Percentiles rank a stretch among this genome's conserved stretches.
These are phyloP conservation scores for Platysternon megacephalum DNA, from an alignment of 2,113 vertebrate species.

Conservation along the genomic window DNA sequence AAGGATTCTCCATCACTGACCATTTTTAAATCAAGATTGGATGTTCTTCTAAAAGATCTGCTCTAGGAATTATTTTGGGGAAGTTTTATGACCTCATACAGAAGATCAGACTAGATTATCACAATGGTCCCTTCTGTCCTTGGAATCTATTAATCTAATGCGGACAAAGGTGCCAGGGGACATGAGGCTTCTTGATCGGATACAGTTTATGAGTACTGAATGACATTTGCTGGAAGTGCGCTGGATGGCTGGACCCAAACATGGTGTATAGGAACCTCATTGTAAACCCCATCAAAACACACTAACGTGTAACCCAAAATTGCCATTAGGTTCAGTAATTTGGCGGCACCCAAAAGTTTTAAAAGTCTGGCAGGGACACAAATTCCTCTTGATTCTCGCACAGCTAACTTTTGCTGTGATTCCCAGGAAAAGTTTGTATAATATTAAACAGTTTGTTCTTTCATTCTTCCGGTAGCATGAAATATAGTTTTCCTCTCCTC, in stretches of 20 bases:
- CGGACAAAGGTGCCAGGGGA: rapidly evolving
- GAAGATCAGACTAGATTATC: background rate
- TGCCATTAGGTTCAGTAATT: conserved; percentile 46
- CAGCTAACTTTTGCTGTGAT: background rate
- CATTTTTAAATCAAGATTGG: background rate
- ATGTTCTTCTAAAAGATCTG: background rate
- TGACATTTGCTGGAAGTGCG: rapidly evolving
- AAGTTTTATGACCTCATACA: background rate
- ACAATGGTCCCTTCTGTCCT: background rate
- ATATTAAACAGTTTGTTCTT: conserved; percentile 26
- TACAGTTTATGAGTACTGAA: background rate
- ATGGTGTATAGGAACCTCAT: background rate
- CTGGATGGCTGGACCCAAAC: background rate
- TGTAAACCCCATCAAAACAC: background rate
- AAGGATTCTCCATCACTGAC: background rate
- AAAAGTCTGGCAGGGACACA: conserved; percentile 59
- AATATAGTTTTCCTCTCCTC: conserved; percentile 42
- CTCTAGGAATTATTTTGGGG: background rate
- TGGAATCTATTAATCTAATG: background rate
- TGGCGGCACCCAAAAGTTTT: conserved; percentile 55
- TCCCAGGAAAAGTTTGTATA: background rate
- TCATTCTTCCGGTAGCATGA: background rate
- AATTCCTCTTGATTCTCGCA: conserved; percentile 38
- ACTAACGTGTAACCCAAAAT: conserved; percentile 34
- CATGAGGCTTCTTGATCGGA: rapidly evolving